phyloP scores from a whole-genome alignment of 2,888 invertebrate genomes.

The Caenorhabditis panamensis region DNA sequence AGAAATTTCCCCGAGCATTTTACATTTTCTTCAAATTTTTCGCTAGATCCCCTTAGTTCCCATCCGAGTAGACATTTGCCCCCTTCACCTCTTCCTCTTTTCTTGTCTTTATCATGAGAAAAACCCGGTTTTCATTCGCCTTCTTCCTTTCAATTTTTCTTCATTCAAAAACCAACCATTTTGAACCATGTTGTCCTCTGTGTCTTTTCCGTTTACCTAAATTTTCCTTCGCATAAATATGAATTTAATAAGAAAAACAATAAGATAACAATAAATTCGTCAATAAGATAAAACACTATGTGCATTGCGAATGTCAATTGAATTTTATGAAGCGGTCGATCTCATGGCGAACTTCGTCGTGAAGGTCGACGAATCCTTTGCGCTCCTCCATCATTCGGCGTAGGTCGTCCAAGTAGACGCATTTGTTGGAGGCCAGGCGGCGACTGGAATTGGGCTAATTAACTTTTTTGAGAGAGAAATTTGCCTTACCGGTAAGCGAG shows the following conservation, averaged over 20 bases:
- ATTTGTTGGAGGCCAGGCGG: constrained; percentile 57
- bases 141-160: constrained; percentile 17
- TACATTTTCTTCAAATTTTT: constrained; percentile 15
- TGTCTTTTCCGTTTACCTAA: constrained; percentile 17
- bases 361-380: constrained; percentile 45
- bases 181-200: constrained; percentile 3
- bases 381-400: constrained; percentile 52
- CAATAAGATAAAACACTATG: no score
- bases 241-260: no score
- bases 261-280: no score
- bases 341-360: constrained; percentile 53
- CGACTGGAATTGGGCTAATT: constrained; percentile 22
- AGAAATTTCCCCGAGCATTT: constrained; percentile 7
- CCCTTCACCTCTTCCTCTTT: constrained; percentile 21
- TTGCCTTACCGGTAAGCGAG: constrained; percentile 44
- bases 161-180: constrained; percentile 1
- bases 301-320: constrained; percentile 13
- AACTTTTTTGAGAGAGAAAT: not conserved
- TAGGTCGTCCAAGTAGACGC: constrained; percentile 58
- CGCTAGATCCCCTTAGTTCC: constrained; percentile 21
- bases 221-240: constrained; percentile 44
- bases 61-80: constrained; percentile 35
- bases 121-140: constrained; percentile 31
- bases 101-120: constrained; percentile 57
- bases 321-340: constrained; percentile 51